Base-by-base conservation (phyloP, 2,888 invertebrate species). In the Acleris literana region DNA sequence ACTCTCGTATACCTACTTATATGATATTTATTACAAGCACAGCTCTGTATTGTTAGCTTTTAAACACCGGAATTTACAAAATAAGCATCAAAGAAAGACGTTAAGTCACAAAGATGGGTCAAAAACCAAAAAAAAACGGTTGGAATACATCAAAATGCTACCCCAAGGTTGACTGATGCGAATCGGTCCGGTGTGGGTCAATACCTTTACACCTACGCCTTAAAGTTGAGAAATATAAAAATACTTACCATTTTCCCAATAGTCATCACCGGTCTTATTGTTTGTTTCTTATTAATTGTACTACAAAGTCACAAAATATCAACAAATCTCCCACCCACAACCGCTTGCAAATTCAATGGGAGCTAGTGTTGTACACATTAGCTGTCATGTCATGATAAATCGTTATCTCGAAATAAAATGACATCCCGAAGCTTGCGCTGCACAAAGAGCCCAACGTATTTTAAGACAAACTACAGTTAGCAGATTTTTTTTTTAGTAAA, bases 311-410 rank as follows among this genome's bases (percentile, higher is more conserved):
- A 83, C 83, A 84, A 76, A 81, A 83, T 76, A 84, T 86, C 87
- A 90, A 90, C 90, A 90, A 88, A 84, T 81, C 83, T 83, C 83
- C 82, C 85, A 85, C 83, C 81, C 76, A 84, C 84, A 76, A 78
- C 80, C 78, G 80, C 80, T 84, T 82, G 85, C 84, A 85, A 83
- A 80, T 85, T 84, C 77, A 70, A 74, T 65, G 46, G 69, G 63
- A 46, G 67, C 57, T 80, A 84, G 83, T 74, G 82, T 71, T 78
- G 71, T 46, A 39, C 51, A 48, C 16, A 7, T 55, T 33, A 57
- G 51, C 56, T 65, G 25, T 25, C 25, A 25, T 25, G 61, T n/a
- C 65, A 61, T 44, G 55, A 61, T 17, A 52, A 56, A 52, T 65
- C 65, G 33, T 44, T 52, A 65, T 51, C 52, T 22, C 13, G 5